These are phyloP conservation scores for Manacus vitellinus DNA, from an alignment of 2,113 vertebrate genomes.

Conservation along the genomic window DNA sequence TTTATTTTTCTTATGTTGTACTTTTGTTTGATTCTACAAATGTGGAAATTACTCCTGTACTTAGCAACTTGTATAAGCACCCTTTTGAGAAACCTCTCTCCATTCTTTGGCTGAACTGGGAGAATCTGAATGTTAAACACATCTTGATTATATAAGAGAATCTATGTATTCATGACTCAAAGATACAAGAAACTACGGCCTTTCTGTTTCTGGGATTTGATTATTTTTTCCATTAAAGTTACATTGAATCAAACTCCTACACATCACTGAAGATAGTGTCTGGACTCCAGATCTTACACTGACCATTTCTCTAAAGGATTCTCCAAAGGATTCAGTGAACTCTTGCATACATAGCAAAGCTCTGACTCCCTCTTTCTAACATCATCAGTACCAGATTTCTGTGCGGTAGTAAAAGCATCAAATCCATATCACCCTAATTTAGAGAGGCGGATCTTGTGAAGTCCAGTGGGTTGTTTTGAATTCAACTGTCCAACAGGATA, in stretches of 20 bases:
- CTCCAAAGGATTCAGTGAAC: background rate
- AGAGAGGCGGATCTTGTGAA: background rate
- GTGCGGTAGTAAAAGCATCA: background rate
- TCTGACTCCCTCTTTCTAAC: background rate
- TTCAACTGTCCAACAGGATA: background rate
- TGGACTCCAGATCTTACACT: background rate
- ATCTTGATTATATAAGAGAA: background rate
- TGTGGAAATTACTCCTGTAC: background rate
- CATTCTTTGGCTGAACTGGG: background rate
- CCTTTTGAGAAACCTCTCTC: background rate
- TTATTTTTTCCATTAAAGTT: background rate
- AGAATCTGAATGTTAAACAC: background rate
- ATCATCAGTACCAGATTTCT: background rate
- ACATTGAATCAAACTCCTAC: background rate
- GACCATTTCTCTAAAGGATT: background rate
- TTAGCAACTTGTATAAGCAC: background rate
- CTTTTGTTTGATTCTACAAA: background rate
- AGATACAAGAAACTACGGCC: background rate
- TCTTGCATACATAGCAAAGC: background rate
- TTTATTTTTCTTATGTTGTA: background rate
- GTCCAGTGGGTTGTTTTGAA: background rate
- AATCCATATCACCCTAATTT: background rate
- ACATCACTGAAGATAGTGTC: background rate
- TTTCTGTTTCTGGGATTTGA: background rate
- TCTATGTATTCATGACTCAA: background rate